Conservation (phyloP, 2,888 invertebrate species). For the Siphlonurus alternatus region DNA sequence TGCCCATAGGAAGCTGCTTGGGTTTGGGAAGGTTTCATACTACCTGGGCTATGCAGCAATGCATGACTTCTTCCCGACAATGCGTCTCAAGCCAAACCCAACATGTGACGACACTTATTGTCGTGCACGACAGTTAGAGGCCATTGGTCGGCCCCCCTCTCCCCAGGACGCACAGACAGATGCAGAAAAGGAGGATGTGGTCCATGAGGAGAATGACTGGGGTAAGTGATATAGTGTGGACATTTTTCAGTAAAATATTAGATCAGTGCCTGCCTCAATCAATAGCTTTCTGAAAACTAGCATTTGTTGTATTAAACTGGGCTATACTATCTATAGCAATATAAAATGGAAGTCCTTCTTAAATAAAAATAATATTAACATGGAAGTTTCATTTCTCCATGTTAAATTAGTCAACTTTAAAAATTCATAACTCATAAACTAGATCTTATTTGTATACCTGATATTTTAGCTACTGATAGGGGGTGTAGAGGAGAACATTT, state of each 20-base stretch:
- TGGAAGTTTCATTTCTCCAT: too few species aligned
- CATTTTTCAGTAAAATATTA: too few species aligned
- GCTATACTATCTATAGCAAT: not conserved
- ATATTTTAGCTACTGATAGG: too few species aligned
- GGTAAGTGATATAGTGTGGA: too few species aligned
- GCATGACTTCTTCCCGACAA: constrained; percentile 91
- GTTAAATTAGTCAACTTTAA: too few species aligned
- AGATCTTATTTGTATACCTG: too few species aligned
- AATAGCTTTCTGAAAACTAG: constrained; percentile 9
- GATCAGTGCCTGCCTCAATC: too few species aligned
- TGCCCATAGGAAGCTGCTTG: constrained; percentile 55
- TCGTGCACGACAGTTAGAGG: constrained; percentile 45
- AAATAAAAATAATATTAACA: too few species aligned
- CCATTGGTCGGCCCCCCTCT: constrained; percentile 32
- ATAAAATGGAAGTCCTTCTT: not conserved
- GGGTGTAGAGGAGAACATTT: too few species aligned
- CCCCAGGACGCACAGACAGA: constrained; percentile 31
- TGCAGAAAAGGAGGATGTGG: constrained; percentile 34
- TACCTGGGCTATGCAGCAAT: constrained; percentile 96
- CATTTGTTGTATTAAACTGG: not conserved
- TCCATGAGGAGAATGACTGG: constrained; percentile 87
- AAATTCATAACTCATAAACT: too few species aligned
- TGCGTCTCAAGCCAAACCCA: constrained; percentile 81
- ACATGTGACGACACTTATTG: constrained; percentile 78
- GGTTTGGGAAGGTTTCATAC: constrained; percentile 79